Percentiles rank a stretch among this genome's conserved stretches.
Conservation (phyloP, 2,888 invertebrate species). For the Tillus elongatus region DNA sequence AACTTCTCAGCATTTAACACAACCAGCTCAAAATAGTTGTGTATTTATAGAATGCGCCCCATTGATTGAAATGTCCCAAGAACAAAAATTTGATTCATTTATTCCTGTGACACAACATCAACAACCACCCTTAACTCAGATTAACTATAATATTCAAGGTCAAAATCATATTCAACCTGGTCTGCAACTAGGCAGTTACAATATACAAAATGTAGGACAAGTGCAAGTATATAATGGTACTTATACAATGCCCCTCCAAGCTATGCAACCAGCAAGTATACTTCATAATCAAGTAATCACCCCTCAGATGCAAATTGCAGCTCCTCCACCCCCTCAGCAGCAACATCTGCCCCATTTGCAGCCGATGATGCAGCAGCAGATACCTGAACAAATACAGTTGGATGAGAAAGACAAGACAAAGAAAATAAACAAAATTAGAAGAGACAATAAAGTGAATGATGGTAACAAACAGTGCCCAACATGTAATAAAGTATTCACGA, state of each 20-base stretch:
- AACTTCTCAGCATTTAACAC: slow-evolving; percentile 16
- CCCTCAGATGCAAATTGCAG: slow-evolving; percentile 15
- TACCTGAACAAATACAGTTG: slow-evolving; percentile 6
- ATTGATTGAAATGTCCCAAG: slow-evolving; percentile 10
- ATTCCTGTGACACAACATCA: slow-evolving; percentile 22
- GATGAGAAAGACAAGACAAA: slow-evolving; percentile 14
- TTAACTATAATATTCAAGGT: slow-evolving; percentile 33
- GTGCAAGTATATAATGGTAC: slow-evolving; percentile 34
- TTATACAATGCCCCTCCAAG: slow-evolving; percentile 33
- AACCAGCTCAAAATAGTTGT: slow-evolving; percentile 28
- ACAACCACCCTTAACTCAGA: slow-evolving; percentile 29
- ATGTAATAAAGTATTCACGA: slow-evolving; percentile 38
- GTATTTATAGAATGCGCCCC: slow-evolving; percentile 35
- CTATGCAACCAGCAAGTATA: slow-evolving; percentile 29
- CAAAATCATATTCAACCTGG: slow-evolving; percentile 25
- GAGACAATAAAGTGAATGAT: slow-evolving; percentile 22
- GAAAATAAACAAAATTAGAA: slow-evolving; percentile 20
- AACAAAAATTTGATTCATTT: slow-evolving; percentile 12
- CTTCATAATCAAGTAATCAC: slow-evolving; percentile 26
- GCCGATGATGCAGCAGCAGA: slow-evolving; percentile 17
- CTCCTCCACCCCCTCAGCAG: slow-evolving; percentile 18
- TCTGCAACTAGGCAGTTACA: slow-evolving; percentile 30
- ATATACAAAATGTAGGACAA: slow-evolving; percentile 32
- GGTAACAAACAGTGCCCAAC: slow-evolving; percentile 35
- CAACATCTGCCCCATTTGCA: slow-evolving; percentile 21